Evolutionary conservation across 2,888 invertebrate genomes (phyloP).

Genomic region (Parasteatoda lunata): DNA sequence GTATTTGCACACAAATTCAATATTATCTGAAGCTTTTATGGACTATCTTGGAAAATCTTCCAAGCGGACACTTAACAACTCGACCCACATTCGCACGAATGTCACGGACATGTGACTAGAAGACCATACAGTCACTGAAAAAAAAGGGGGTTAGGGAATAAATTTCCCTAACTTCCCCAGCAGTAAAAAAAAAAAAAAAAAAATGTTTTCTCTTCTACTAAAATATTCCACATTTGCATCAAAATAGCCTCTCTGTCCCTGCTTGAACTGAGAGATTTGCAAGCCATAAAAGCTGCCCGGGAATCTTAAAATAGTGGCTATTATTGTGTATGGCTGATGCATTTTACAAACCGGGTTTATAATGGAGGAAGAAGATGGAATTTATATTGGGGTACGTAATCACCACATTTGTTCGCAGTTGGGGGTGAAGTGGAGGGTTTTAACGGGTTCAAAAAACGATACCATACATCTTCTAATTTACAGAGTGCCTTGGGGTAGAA

Average conservation of each 20-base stretch:
- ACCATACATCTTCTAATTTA: too few species aligned
- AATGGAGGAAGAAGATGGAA: too few species aligned
- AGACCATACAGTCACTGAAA: neutral
- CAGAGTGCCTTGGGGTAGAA: too few species aligned
- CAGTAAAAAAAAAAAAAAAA: constrained; percentile 8
- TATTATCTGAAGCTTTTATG: neutral
- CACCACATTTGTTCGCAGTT: neutral
- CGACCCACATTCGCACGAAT: constrained; percentile 28
- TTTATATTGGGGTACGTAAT: neutral
- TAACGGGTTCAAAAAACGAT: too few species aligned
- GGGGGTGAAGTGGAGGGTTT: too few species aligned
- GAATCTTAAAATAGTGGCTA: neutral
- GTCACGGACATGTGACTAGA: constrained; percentile 30
- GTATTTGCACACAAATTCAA: constrained; percentile 9
- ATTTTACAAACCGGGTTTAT: neutral
- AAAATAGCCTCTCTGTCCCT: constrained; percentile 8
- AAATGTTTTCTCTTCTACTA: constrained; percentile 10
- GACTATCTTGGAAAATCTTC: neutral
- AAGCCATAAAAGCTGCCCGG: neutral
- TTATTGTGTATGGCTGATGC: neutral
- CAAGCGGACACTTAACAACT: constrained; percentile 4
- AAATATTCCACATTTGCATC: constrained; percentile 32
- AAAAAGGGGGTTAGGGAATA: neutral
- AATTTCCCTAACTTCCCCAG: neutral
- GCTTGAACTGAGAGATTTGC: neutral